Conservation (phyloP, 1,140 invertebrate species). For the Ephestia elutella region DNA sequence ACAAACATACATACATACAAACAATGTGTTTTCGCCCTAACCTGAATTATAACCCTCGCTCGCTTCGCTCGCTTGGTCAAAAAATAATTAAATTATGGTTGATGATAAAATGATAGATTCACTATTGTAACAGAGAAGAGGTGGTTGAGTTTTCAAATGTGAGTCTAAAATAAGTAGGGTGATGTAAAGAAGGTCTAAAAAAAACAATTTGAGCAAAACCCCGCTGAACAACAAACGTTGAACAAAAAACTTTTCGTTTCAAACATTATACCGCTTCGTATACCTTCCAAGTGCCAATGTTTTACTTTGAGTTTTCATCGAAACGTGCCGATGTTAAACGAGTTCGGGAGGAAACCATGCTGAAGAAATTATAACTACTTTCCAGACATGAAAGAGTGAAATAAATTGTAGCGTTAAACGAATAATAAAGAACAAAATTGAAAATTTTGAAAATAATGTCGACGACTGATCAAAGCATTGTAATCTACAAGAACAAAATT, state of each 20-base stretch:
- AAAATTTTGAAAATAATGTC: too few species aligned
- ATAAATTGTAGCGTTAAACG: neutral
- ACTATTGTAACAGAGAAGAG: too few species aligned
- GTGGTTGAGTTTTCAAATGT: neutral
- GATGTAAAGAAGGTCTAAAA: neutral
- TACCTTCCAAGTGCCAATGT: neutral
- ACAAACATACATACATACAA: too few species aligned
- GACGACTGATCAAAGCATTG: too few species aligned
- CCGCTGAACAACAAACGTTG: neutral
- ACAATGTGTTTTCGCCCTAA: too few species aligned
- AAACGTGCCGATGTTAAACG: neutral
- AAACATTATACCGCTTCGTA: neutral
- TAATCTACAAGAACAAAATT: too few species aligned
- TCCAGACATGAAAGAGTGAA: constrained; percentile 2
- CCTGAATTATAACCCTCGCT: too few species aligned
- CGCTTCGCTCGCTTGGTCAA: too few species aligned
- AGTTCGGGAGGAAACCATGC: constrained; percentile 1
- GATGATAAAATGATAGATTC: too few species aligned
- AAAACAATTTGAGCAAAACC: neutral
- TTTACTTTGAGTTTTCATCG: neutral
- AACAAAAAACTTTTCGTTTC: neutral
- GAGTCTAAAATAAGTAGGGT: neutral
- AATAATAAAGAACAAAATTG: too few species aligned
- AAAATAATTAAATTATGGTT: too few species aligned
- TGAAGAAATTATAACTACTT: constrained; percentile 8